Conservation (phyloP, 2,888 invertebrate species). For the Diaprepes abbreviatus region DNA sequence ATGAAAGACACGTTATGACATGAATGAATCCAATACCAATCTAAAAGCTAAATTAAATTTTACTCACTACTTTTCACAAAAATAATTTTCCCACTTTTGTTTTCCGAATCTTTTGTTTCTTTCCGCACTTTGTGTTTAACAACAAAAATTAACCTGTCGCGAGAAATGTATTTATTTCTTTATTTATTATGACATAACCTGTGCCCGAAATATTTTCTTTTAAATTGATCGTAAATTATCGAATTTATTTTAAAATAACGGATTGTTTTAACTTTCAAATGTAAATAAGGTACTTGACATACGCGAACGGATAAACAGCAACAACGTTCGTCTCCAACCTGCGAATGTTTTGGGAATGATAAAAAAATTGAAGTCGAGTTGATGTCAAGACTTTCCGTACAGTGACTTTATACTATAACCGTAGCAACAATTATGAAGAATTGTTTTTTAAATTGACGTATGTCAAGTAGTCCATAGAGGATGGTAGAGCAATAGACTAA, state of each 20-base stretch:
- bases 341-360: constrained; percentile 9
- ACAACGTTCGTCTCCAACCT: constrained; percentile 16
- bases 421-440: background rate
- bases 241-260: constrained; percentile 1
- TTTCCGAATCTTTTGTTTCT: background rate
- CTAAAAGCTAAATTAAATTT: constrained; percentile 2
- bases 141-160: constrained; percentile 15
- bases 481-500: no score
- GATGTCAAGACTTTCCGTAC: background rate
- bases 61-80: constrained; percentile 19
- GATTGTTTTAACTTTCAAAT: constrained; percentile 6
- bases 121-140: constrained; percentile 19
- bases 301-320: constrained; percentile 8
- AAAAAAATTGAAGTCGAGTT: constrained; percentile 5
- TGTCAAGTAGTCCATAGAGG: no score
- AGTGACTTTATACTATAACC: background rate
- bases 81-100: background rate
- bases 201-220: background rate
- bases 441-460: no score
- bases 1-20: background rate
- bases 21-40: constrained; percentile 3
- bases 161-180: constrained; percentile 26
- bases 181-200: constrained; percentile 29
- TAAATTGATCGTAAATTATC: background rate
- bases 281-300: constrained; percentile 9